These are phyloP conservation scores for Geotrupes spiniger DNA, from an alignment of 2,888 invertebrate genomes.

Conservation along the genomic window DNA sequence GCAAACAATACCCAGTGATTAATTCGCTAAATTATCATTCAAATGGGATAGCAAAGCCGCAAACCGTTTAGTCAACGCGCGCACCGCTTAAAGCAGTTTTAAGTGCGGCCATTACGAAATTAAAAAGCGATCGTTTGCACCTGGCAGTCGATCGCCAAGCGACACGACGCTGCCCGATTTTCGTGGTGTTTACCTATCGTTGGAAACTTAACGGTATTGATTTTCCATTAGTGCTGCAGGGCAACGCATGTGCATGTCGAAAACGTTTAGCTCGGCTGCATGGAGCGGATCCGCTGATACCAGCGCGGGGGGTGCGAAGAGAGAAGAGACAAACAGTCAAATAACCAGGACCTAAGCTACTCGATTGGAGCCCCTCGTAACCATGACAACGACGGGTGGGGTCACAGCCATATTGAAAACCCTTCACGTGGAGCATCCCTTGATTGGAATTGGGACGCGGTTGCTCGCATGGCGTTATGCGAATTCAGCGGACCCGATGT, in stretches of 20 bases:
- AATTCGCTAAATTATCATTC: no score
- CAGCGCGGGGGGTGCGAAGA: slow-evolving; percentile 21
- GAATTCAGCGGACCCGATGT: slow-evolving; percentile 8
- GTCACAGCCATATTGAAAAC: slow-evolving; percentile 48
- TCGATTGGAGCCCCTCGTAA: slow-evolving; percentile 44
- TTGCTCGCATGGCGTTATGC: slow-evolving; percentile 20
- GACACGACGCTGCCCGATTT: no score
- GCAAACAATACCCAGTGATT: no score
- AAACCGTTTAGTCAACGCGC: no score
- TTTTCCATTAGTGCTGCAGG: slow-evolving; percentile 30
- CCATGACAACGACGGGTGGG: slow-evolving; percentile 48
- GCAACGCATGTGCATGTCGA: slow-evolving; percentile 36
- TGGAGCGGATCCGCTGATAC: slow-evolving; percentile 18
- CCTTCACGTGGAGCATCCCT: slow-evolving; percentile 25
- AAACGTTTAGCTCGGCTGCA: slow-evolving; percentile 18
- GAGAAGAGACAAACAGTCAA: slow-evolving; percentile 32
- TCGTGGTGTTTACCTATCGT: slow-evolving; percentile 1
- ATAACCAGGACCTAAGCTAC: slow-evolving; percentile 38
- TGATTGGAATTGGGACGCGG: slow-evolving; percentile 19
- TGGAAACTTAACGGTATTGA: slow-evolving; percentile 29
- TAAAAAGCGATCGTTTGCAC: no score
- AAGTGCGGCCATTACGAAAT: no score
- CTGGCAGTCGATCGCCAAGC: no score
- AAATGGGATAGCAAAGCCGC: no score
- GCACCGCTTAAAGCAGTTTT: no score